phyloP scores from a whole-genome alignment of 1,140 invertebrate genomes.

The Aphelinus atriplicis region DNA sequence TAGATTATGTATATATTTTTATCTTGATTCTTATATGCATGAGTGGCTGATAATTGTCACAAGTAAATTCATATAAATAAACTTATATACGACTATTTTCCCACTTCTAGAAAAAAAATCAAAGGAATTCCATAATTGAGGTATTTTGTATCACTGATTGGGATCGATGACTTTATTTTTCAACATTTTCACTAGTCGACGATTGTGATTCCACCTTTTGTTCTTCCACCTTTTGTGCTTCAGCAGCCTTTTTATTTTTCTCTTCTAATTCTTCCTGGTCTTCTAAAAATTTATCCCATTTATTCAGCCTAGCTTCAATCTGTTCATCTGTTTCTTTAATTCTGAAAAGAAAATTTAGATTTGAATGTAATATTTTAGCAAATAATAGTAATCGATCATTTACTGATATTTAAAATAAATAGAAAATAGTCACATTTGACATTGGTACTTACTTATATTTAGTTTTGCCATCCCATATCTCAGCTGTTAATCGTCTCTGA shows the following conservation, averaged over 20 bases:
- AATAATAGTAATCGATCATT: background rate
- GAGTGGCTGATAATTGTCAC: too few species aligned
- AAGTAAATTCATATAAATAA: too few species aligned
- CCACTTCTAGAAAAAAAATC: too few species aligned
- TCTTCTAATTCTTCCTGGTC: slow-evolving; percentile 47
- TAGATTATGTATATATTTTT: too few species aligned
- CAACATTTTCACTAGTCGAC: slow-evolving; percentile 1
- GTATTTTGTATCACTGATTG: too few species aligned
- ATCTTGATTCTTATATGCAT: too few species aligned
- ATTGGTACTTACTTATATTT: slow-evolving; percentile 80
- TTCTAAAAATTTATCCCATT: slow-evolving; percentile 90
- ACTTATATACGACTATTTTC: too few species aligned
- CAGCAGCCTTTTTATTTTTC: slow-evolving; percentile 26
- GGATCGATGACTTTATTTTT: too few species aligned
- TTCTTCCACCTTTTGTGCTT: slow-evolving; percentile 16
- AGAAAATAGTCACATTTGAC: background rate
- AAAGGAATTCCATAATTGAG: too few species aligned
- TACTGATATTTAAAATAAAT: background rate
- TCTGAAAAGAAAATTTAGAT: slow-evolving; percentile 58
- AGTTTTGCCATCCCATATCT: slow-evolving; percentile 95
- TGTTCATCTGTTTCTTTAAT: slow-evolving; percentile 92
- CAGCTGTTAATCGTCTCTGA: slow-evolving; percentile 83
- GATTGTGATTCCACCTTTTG: background rate
- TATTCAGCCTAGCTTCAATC: slow-evolving; percentile 79
- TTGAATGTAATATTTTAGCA: too few species aligned